Evolutionary conservation across 2,888 invertebrate species (phyloP).

Genomic region (Ectropis crepuscularia): DNA sequence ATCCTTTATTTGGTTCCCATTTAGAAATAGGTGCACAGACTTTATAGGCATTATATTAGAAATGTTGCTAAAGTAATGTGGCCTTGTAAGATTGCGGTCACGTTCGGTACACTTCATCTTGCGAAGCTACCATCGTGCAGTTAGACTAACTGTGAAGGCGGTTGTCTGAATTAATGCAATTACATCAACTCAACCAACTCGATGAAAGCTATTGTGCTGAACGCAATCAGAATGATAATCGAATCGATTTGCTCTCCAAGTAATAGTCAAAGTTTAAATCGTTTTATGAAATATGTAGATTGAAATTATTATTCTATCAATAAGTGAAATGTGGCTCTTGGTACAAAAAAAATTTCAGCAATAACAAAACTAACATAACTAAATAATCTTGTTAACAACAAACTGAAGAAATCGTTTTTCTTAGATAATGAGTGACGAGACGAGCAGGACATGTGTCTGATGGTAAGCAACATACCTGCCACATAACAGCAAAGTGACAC

Average conservation of each 20-base stretch:
- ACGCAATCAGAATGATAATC: conserved; percentile 50
- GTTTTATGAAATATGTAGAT: no score
- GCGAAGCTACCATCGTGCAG: conserved; percentile 52
- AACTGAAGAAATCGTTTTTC: no score
- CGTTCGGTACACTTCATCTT: conserved; percentile 56
- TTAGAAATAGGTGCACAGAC: conserved; percentile 70
- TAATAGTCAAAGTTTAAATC: conserved; percentile 1
- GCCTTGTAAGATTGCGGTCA: conserved; percentile 59
- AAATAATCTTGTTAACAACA: no score
- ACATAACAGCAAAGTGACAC: no score
- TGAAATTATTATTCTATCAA: no score
- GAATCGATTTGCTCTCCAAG: conserved; percentile 31
- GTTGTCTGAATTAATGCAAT: conserved; percentile 52
- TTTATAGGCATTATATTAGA: conserved; percentile 67
- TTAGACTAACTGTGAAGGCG: conserved; percentile 47
- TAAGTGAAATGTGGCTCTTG: no score
- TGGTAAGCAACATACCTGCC: no score
- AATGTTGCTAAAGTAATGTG: conserved; percentile 56
- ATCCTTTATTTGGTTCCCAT: conserved; percentile 70
- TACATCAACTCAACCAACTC: conserved; percentile 47
- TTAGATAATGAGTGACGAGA: no score
- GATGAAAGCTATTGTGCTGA: conserved; percentile 49
- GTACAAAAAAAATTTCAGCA: no score
- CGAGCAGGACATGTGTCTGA: no score
- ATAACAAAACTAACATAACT: no score